Conservation (phyloP, 92 coral and sea anemone genomes). For the Zoanthus gigantus region DNA sequence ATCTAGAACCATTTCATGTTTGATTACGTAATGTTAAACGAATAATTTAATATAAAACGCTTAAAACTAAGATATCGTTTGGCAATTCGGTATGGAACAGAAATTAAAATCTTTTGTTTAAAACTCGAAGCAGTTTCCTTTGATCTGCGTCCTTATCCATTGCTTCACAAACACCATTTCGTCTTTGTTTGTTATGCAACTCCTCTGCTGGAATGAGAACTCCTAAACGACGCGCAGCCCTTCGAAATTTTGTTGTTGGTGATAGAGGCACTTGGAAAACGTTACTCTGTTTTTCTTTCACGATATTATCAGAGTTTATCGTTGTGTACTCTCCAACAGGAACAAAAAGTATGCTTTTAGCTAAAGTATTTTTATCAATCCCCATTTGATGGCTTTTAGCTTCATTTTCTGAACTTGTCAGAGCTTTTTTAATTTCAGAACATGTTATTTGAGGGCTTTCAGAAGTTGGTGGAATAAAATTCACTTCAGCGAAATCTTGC, state of each 20-base stretch:
- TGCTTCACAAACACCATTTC: constrained; percentile 66
- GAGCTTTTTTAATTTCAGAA: not conserved
- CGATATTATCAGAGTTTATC: not conserved
- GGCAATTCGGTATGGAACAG: not conserved
- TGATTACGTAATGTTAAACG: no score
- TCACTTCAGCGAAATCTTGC: not conserved
- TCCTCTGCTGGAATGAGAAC: constrained; percentile 75
- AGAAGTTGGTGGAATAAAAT: not conserved
- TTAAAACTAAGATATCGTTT: not conserved
- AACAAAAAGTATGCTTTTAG: not conserved
- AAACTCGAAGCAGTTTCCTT: constrained; percentile 68
- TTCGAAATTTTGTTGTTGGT: constrained; percentile 58
- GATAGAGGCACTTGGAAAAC: not conserved
- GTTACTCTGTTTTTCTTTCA: not conserved
- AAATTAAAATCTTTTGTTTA: constrained; percentile 74
- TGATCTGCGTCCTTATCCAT: constrained; percentile 67
- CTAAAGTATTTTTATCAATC: not conserved
- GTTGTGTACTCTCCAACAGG: constrained; percentile 7
- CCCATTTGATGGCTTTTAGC: not conserved
- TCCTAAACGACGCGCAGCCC: constrained; percentile 81
- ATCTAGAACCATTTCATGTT: no score
- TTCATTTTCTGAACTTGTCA: constrained; percentile 5
- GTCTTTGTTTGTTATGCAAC: constrained; percentile 65
- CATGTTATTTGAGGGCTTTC: not conserved
- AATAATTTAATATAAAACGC: not conserved